Evolutionary conservation across 1,140 invertebrate species (phyloP).

Genomic region (Drosophila lowei): DNA sequence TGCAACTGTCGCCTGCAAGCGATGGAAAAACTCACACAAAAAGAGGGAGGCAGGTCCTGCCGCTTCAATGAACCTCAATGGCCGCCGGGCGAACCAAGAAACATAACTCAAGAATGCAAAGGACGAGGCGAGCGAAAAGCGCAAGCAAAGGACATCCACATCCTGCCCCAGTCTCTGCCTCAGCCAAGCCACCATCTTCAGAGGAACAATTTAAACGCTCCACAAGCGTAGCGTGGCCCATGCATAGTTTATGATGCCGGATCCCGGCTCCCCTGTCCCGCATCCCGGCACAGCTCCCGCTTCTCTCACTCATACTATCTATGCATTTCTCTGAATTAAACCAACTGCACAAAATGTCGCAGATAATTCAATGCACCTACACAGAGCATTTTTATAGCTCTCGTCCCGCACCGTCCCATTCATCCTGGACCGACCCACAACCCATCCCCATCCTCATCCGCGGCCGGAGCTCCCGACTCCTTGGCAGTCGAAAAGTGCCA

Average conservation of each 20-base stretch:
- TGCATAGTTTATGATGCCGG: slow-evolving; percentile 48
- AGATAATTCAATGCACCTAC: slow-evolving; percentile 68
- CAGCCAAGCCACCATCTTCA: slow-evolving; percentile 22
- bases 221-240: slow-evolving; percentile 51
- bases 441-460: neutral
- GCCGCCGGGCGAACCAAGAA: slow-evolving; percentile 39
- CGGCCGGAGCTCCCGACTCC: neutral
- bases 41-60: slow-evolving; percentile 11
- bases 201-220: slow-evolving; percentile 49
- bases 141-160: slow-evolving; percentile 43
- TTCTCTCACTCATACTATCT: slow-evolving; percentile 19
- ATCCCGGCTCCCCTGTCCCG: neutral
- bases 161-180: neutral
- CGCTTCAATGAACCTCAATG: slow-evolving; percentile 70
- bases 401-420: neutral
- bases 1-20: slow-evolving; percentile 59
- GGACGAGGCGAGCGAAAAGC: slow-evolving; percentile 53
- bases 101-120: slow-evolving; percentile 68
- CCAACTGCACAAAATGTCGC: slow-evolving; percentile 60
- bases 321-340: slow-evolving; percentile 56
- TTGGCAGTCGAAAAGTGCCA: slow-evolving; percentile 50
- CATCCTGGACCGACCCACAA: neutral
- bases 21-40: slow-evolving; percentile 49
- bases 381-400: slow-evolving; percentile 44
- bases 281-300: neutral